A percentile compares a stretch with the other conserved stretches of the same genome.
These are phyloP conservation scores for Synaphobranchus kaupii DNA, from an alignment of 2,797 vertebrate species.

Conservation along the genomic window DNA sequence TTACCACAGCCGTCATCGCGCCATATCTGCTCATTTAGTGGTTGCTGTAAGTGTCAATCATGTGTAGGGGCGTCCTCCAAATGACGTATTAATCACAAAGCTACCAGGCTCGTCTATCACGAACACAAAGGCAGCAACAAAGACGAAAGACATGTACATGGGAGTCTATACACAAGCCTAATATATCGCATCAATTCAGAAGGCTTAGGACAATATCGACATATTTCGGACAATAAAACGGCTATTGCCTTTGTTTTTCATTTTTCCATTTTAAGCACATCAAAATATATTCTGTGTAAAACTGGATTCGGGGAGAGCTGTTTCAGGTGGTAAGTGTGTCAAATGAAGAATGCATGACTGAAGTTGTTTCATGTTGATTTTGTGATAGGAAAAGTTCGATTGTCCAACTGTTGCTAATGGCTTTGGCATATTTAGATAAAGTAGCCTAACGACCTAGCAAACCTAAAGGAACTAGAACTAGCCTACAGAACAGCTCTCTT, in stretches of 20 bases:
- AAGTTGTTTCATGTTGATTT: constrained; percentile 21
- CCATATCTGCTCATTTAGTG: constrained; percentile 55
- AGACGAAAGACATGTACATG: constrained; percentile 63
- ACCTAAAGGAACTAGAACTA: background rate
- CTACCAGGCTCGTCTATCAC: constrained; percentile 69
- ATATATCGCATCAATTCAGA: constrained; percentile 51
- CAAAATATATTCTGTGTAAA: constrained; percentile 45
- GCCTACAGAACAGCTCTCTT: background rate
- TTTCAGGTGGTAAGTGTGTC: constrained; percentile 71
- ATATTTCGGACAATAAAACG: constrained; percentile 14
- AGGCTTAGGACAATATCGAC: constrained; percentile 26
- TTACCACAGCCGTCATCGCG: constrained; percentile 29
- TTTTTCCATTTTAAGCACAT: constrained; percentile 29
- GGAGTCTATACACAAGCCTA: constrained; percentile 52
- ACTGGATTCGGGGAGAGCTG: constrained; percentile 58
- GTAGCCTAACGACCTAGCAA: background rate
- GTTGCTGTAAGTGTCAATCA: constrained; percentile 52
- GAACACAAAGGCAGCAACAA: constrained; percentile 80
- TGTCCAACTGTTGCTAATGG: background rate
- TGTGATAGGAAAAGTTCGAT: background rate
- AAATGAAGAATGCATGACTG: background rate
- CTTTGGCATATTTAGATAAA: background rate
- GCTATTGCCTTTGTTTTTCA: constrained; percentile 21
- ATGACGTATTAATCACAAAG: constrained; percentile 71
- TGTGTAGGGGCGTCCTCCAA: constrained; percentile 51